Conservation (phyloP, 2,888 invertebrate genomes). For the Dynastes grantii region DNA sequence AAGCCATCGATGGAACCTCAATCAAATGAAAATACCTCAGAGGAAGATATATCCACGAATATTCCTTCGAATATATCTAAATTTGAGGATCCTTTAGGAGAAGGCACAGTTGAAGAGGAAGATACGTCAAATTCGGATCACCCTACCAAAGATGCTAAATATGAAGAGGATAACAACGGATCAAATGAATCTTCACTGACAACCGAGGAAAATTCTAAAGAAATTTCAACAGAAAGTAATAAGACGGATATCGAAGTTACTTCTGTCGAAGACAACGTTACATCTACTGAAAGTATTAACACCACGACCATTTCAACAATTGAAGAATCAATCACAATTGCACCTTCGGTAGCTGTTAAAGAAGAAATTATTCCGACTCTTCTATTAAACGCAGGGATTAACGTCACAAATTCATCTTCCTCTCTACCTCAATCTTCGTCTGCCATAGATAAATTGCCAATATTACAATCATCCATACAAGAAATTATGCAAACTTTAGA, state of each 20-base stretch:
- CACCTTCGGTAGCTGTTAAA: slow-evolving; percentile 14
- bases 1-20: slow-evolving; percentile 57
- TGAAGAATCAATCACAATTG: neutral
- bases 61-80: slow-evolving; percentile 27
- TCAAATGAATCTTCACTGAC: neutral
- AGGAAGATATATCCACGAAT: slow-evolving; percentile 40
- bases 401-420: slow-evolving; percentile 30
- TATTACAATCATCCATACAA: slow-evolving; percentile 69
- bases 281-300: neutral
- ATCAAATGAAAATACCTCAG: slow-evolving; percentile 17
- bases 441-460: slow-evolving; percentile 59
- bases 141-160: slow-evolving; percentile 1
- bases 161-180: slow-evolving; percentile 37
- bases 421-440: slow-evolving; percentile 14
- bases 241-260: slow-evolving; percentile 51
- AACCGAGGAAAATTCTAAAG: slow-evolving; percentile 7
- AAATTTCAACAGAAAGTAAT: slow-evolving; percentile 60
- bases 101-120: slow-evolving; percentile 10
- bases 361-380: slow-evolving; percentile 34
- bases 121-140: slow-evolving; percentile 5
- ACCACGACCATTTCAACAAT: slow-evolving; percentile 54
- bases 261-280: neutral
- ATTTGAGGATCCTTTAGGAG: neutral
- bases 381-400: slow-evolving; percentile 35
- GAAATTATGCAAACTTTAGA: slow-evolving; percentile 65